phyloP scores from a whole-genome alignment of 2,113 vertebrate species.

The Oreochromis aureus region DNA sequence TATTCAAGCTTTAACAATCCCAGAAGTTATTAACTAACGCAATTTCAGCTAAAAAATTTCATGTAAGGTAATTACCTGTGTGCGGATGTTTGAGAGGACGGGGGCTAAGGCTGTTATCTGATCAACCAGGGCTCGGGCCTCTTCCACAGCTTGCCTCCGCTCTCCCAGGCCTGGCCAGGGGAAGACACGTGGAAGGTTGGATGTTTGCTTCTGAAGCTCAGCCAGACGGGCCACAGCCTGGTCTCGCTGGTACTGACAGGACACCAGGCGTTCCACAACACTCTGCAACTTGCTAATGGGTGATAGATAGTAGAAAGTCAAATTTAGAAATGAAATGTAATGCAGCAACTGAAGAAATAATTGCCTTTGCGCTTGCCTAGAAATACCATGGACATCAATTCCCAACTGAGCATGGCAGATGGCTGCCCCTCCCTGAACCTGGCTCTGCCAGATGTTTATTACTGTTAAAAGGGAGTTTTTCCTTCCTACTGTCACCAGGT shows the following conservation, averaged over 20 bases:
- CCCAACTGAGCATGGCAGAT: background rate
- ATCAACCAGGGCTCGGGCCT: slow-evolving; percentile 53
- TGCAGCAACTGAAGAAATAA: background rate
- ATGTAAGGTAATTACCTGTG: slow-evolving; percentile 9
- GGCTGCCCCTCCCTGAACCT: background rate
- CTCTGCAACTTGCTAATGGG: slow-evolving; percentile 50
- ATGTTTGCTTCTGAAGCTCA: slow-evolving; percentile 50
- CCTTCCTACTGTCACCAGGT: background rate
- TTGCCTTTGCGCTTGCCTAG: background rate
- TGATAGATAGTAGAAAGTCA: background rate
- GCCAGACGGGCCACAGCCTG: slow-evolving; percentile 40
- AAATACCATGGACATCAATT: background rate
- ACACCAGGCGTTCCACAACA: slow-evolving; percentile 44
- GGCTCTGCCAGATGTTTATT: background rate
- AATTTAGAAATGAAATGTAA: background rate
- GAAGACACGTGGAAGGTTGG: slow-evolving; percentile 51
- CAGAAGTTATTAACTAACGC: accelerated
- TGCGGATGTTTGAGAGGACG: slow-evolving; percentile 27
- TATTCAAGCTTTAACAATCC: background rate
- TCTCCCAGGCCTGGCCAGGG: slow-evolving; percentile 75
- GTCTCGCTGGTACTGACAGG: slow-evolving; percentile 36
- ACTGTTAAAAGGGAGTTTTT: background rate
- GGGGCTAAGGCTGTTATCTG: slow-evolving; percentile 33
- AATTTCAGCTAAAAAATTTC: background rate
- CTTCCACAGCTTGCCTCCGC: slow-evolving; percentile 62